Base-by-base conservation (phyloP, 2,797 vertebrate genomes). In the Takifugu rubripes region DNA sequence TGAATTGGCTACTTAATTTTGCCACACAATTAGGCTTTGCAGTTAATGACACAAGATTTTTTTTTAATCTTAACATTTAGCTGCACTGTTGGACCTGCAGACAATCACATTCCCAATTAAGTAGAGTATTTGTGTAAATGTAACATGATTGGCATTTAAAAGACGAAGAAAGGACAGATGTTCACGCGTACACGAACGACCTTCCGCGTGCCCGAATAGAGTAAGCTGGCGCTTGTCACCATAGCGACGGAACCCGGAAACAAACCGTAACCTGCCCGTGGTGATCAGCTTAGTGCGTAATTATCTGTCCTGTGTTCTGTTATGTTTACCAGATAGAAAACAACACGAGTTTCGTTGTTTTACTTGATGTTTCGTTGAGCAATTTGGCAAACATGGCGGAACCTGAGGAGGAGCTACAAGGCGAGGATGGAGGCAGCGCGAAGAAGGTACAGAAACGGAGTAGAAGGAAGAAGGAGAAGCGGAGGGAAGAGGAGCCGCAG, bases 161-260 rank as follows among this genome's bases (percentile, higher is more conserved):
- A 40, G 36, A 33, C 9, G 36, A 40, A 40, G 31, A 33, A 40
- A 40, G 12, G 36, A 40, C 12, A 40, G 12, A 14, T 3, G 1
- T 14, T 40, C 36, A 14, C 36, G 27, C 27, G 4, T 7, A 21
- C 21, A 33, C 33, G 33, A 11, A 40, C 26, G 44, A 47, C 25
- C 58, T 16, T 24, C 49, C 57, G 29, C 61, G 76, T 52, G 74
- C 59, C 6, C 54, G 64, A 54, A 55, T 17, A 55, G 9, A 5
- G 27, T 25, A 72, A 70, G 53, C 76, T 15, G 59, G 51, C 50
- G 26, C 44, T 29, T 6, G 77, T 84, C 68, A 54, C 82, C 77
- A 82, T 83, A 64, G 82, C 68, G 59, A 83, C 82, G 45, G 59
- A 17, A 83, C 66, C 66, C 82, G 82, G 84, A 84, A 86, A 79